Base-by-base conservation (phyloP, 2,113 vertebrate species). In the Ptilorrhoa leucosticta region DNA sequence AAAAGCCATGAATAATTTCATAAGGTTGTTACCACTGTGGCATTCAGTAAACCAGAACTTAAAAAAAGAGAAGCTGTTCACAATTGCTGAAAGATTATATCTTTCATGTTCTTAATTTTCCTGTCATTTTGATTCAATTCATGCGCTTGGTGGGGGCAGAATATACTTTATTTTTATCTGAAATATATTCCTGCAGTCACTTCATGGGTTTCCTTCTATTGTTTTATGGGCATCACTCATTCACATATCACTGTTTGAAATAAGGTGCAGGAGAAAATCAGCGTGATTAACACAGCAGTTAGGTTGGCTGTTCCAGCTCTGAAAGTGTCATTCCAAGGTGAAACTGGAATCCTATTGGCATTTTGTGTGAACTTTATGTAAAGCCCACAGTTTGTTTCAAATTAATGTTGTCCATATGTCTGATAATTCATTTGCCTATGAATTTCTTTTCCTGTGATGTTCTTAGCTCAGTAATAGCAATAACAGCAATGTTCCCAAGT, bases 211-310 rank as follows among this genome's bases (percentile, higher is more conserved):
- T 80, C 57, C 11, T 83, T 87, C 47, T 57, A n/a, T 86, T 83
- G 63, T 85, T 93, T 92, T 73, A 69, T 48, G 37, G 28, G 27
- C 45, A 83, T 69, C 85, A 69, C 50, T 86, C 79, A 65, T 69
- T 96, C 85, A 85, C 40, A 73, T 65, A 70, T 72, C 85, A 37
- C 63, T 61, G 73, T 91, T 56, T 89, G 94, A 95, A 93, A 83
- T 75, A 48, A 85, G 53, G 58, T 58, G 42, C 82, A 69, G 45
- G 35, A 83, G 90, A 83, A 96, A 94, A 95, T 85, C 51, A 82
- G 16, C 86, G 68, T 94, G 71, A 95, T 97, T 96, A 95, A 83
- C 85, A 69, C 95, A 93, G 90, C 92, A 94, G 66, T 66, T 50
- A 33, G 2, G 39, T 30, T 93, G 75, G 18, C 20, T 88, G n/a